Base-by-base conservation (phyloP, 2,888 invertebrate species). In the Chouioia cunea region DNA sequence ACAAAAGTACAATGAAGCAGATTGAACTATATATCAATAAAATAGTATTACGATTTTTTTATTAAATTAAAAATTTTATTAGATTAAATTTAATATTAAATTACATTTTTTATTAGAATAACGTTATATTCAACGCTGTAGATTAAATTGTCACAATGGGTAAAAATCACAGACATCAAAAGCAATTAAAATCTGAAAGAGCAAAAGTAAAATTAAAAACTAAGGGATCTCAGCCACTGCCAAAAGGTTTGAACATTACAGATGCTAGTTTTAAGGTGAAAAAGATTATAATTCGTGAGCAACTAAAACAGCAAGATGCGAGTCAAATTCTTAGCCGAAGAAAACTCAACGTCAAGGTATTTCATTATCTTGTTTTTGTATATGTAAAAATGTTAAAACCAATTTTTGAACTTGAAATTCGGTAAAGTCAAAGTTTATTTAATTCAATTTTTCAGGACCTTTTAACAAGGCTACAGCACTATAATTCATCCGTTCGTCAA, bases 201-300 rank as follows among this genome's bases (percentile, higher is more conserved):
- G 90, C 94, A 0, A 97, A 97, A 88, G 92, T 94, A 0, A 96
- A 97, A 83, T 85, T 97, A 44, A 97, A 96, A 86, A 92, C 93
- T 70, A 90, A 93, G 84, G 90, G 92, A 83, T 10, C 71, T 23
- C 77, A 82, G 47, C 73, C 79, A 47, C 85, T 97, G 63, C 93
- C 94, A 0, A 97, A 95, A 87, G 95, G 95, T 8, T 90, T 92
- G 63, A 97, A 97, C 89, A 91, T 95, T 4, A 97, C 97, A 0
- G 92, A 95, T 83, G 93, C 95, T 0, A 91, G 92, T 78, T 97
- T 97, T 80, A 96, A 96, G 89, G 90, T 96, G 0, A 93, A 93
- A 79, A 94, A 95, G 81, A 96, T 97, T 76, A 88, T 95, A 2
- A 89, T 97, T 48, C 90, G 89, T 52, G 93, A 94, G 78, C 96